Evolutionary conservation across 2,113 vertebrate species (phyloP).

Genomic region (Ochotona princeps): DNA sequence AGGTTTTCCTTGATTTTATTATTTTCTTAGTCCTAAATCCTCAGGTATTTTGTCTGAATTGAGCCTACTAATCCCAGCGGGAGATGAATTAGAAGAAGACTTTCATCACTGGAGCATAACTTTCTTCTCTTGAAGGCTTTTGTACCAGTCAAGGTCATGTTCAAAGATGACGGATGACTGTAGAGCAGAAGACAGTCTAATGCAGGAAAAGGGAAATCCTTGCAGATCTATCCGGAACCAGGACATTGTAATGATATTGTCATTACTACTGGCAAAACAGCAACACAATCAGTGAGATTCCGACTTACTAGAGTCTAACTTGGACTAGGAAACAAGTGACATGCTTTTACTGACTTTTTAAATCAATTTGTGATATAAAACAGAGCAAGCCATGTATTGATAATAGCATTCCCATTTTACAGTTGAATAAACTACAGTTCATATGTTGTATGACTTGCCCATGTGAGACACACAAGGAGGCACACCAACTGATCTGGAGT

Average conservation of each 20-base stretch:
- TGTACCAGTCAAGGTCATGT: neutral
- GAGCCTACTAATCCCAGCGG: neutral
- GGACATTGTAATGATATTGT: neutral
- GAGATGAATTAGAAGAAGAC: neutral
- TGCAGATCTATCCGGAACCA: constrained; percentile 12
- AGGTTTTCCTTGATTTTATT: neutral
- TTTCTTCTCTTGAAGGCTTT: neutral
- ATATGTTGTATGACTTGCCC: neutral
- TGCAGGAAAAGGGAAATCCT: neutral
- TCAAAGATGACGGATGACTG: neutral
- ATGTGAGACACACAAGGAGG: neutral
- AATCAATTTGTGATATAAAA: neutral
- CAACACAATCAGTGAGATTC: neutral
- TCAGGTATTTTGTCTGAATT: neutral
- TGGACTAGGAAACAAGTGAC: constrained; percentile 1
- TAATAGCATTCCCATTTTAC: neutral
- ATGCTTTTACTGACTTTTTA: neutral
- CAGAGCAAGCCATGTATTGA: neutral
- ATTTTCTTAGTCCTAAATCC: neutral
- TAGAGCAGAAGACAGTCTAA: neutral
- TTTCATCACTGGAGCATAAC: neutral
- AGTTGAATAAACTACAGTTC: neutral
- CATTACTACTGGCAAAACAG: neutral
- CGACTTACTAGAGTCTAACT: neutral
- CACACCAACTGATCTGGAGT: neutral